These are phyloP conservation scores for Cryptosula pallasiana DNA, from an alignment of 2,888 invertebrate species.

Conservation along the genomic window DNA sequence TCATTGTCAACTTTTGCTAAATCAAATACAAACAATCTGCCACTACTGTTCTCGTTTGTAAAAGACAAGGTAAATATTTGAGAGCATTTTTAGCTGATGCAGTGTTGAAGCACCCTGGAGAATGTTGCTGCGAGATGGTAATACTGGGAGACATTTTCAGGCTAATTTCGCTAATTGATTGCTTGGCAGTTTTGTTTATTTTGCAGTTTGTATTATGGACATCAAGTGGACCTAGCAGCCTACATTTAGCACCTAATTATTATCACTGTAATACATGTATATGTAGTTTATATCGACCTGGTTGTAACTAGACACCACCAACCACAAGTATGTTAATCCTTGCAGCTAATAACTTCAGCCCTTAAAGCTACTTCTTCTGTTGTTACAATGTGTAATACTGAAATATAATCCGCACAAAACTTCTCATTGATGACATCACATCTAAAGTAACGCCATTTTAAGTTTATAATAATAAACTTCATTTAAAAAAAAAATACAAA, in stretches of 20 bases:
- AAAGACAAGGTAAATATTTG: constrained; percentile 21
- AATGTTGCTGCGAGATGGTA: no score
- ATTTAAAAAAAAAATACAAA: no score
- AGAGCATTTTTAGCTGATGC: neutral
- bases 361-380: no score
- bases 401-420: no score
- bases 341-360: no score
- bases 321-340: no score
- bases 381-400: no score
- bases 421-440: no score
- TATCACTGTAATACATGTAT: neutral
- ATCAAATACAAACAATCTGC: constrained; percentile 3
- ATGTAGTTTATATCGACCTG: neutral
- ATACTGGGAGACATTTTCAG: no score
- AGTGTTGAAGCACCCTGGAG: no score
- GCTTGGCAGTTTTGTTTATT: constrained; percentile 19
- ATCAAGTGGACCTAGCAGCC: neutral
- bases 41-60: neutral
- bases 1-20: neutral
- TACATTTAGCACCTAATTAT: constrained; percentile 9
- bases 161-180: constrained; percentile 23
- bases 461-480: no score
- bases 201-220: constrained; percentile 9
- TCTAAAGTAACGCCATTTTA: no score
- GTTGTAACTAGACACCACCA: neutral